Percentiles rank a stretch among this genome's conserved stretches.
phyloP scores from a whole-genome alignment of 2,113 vertebrate genomes.

The Malurus cyaneus region DNA sequence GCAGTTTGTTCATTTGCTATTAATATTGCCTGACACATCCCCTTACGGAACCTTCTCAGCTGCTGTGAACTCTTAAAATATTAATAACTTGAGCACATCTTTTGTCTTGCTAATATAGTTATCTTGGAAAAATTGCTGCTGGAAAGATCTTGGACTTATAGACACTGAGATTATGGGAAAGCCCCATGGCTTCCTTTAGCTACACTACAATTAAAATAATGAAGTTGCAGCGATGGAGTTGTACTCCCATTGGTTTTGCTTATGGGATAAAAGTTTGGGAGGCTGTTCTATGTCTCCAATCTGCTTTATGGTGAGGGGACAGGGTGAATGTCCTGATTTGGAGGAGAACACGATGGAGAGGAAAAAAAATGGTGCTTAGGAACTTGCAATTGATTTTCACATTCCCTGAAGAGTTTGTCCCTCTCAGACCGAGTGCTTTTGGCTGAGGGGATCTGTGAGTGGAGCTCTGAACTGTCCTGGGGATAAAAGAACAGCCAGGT shows the following conservation, averaged over 20 bases:
- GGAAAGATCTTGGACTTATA: neutral
- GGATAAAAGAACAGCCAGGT: neutral
- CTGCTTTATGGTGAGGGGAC: neutral
- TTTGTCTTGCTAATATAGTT: neutral
- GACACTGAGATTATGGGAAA: neutral
- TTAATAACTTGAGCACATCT: neutral
- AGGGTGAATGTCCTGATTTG: neutral
- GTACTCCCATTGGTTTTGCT: neutral
- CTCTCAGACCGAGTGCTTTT: neutral
- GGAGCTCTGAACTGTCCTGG: neutral
- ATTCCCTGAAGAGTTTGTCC: neutral
- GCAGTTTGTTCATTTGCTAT: slow-evolving; percentile 12
- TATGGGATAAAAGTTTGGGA: neutral
- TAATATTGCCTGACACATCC: neutral
- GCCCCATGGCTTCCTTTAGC: neutral
- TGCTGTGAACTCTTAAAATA: neutral
- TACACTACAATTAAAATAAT: neutral
- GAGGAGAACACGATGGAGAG: neutral
- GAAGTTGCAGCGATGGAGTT: neutral
- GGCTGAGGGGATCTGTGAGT: neutral
- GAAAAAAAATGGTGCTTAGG: accelerated
- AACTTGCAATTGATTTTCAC: neutral
- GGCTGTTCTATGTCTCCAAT: neutral
- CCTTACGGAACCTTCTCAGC: neutral
- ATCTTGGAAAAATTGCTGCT: neutral